These are phyloP conservation scores for Montipora sp. DNA, from an alignment of 64 coral and sea anemone species.

Conservation along the genomic window DNA sequence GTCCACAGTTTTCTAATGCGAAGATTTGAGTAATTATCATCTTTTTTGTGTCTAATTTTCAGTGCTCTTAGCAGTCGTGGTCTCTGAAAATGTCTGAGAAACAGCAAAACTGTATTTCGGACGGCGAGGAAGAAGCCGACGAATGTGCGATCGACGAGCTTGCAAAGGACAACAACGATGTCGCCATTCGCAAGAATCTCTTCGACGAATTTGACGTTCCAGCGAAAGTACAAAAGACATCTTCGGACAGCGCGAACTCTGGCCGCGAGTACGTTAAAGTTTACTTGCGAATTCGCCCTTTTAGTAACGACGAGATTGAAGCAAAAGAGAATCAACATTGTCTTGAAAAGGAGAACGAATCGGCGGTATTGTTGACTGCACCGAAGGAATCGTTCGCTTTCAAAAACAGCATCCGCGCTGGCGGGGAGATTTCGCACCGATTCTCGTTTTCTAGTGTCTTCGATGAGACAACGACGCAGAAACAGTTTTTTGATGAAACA, in stretches of 20 bases:
- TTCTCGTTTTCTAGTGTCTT: slow-evolving; percentile 95
- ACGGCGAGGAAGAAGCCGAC: slow-evolving; percentile 52
- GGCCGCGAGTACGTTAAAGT: slow-evolving; percentile 92
- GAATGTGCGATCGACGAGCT: slow-evolving; percentile 3
- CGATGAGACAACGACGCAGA: slow-evolving; percentile 79
- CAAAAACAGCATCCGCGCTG: slow-evolving; percentile 87
- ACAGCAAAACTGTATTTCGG: slow-evolving; percentile 34
- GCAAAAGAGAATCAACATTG: slow-evolving; percentile 74
- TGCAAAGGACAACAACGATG: slow-evolving; percentile 19
- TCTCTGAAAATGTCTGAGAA: slow-evolving; percentile 25
- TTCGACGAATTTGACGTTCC: slow-evolving; percentile 74
- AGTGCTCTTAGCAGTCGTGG: not conserved
- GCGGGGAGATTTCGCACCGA: slow-evolving; percentile 91
- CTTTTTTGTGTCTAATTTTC: not conserved
- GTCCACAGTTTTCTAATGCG: not conserved
- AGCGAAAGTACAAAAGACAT: slow-evolving; percentile 18
- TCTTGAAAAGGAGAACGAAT: slow-evolving; percentile 74
- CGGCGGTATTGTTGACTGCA: slow-evolving; percentile 76
- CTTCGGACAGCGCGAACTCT: slow-evolving; percentile 34
- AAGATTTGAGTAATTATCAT: not conserved
- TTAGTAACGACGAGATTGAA: slow-evolving; percentile 72
- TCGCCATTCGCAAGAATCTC: slow-evolving; percentile 87
- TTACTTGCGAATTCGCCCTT: slow-evolving; percentile 83
- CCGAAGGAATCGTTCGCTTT: slow-evolving; percentile 93
- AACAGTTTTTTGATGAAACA: slow-evolving; percentile 88